Percentiles rank a stretch among this genome's conserved stretches.
phyloP scores from a whole-genome alignment of 1,140 invertebrate genomes.

The Leptinotarsa lineolata region DNA sequence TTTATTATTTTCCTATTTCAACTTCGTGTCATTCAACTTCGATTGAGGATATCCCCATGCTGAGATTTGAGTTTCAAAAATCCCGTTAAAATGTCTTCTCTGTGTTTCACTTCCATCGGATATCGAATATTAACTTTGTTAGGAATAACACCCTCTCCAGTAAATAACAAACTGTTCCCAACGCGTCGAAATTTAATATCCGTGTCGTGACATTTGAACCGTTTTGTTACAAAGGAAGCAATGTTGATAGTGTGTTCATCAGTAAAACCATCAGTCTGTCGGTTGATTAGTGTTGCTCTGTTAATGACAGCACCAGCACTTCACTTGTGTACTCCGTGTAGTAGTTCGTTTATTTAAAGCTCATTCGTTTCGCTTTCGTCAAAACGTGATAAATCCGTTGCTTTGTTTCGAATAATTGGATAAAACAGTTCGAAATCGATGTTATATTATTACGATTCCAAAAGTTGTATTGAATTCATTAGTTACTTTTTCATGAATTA shows the following conservation, averaged over 20 bases:
- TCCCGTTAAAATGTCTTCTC: no score
- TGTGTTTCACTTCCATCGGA: no score
- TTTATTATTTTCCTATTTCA: no score
- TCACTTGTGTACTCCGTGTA: slow-evolving; percentile 20
- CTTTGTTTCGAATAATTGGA: slow-evolving; percentile 24
- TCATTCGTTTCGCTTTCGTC: slow-evolving; percentile 29
- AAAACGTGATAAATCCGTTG: slow-evolving; percentile 17
- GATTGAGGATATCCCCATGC: no score
- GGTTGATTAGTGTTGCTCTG: slow-evolving; percentile 35
- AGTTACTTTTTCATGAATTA: no score
- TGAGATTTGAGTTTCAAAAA: no score
- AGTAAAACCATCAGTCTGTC: slow-evolving; percentile 29
- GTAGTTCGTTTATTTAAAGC: slow-evolving; percentile 31
- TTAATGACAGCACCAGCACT: slow-evolving; percentile 27
- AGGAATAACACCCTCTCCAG: neutral
- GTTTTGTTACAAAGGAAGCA: slow-evolving; percentile 33
- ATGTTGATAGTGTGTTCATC: slow-evolving; percentile 31
- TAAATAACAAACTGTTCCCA: slow-evolving; percentile 11
- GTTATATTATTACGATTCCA: no score
- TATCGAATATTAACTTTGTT: no score
- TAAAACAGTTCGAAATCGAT: no score
- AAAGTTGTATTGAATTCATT: no score
- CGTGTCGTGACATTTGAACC: slow-evolving; percentile 34
- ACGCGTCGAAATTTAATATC: slow-evolving; percentile 38
- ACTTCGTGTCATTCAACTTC: no score